Evolutionary conservation across 2,113 vertebrate genomes (phyloP), one percentile per base, ranked within the genome.

Genomic region (Brachirus orientalis): DNA sequence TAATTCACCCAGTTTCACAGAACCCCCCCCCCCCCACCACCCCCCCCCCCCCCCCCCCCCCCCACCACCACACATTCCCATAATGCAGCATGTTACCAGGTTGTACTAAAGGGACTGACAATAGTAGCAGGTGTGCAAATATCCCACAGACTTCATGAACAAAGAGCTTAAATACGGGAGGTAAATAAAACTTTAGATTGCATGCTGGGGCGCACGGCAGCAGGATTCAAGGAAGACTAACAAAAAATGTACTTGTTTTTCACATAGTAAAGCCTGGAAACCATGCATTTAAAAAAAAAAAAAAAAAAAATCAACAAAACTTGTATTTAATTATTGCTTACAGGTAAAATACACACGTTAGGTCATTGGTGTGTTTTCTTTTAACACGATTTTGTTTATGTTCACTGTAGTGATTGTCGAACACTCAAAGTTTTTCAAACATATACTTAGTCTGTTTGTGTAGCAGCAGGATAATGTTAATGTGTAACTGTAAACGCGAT

Each of bases 101-200:
- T 88, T 85, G 80, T 79, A 68, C 83, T 89, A 82, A 85, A 82
- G 75, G 77, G 72, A 75, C 81, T 72, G 86, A 90, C 92, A 91
- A 92, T 89, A 85, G 89, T 65, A 92, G 92, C 92, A 93, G 92
- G 92, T 92, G 91, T 93, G 90, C 90, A 93, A 92, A 93, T 92
- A 93, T 84, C 63, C 85, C 79, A 86, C 72, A 64, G 77, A 81
- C 83, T 75, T 44, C 48, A 41, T 80, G 82, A 79, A 85, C 87
- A 88, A 90, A 89, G 84, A 86, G 79, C 79, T 81, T 81, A 86
- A 90, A 91, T 86, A 89, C 73, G 70, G 77, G 50, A 61, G 73
- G 84, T 85, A 87, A 91, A 92, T 89, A 90, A 79, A 89, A 86
- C 77, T 90, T 92, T 83, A 85, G 82, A 81, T 46, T 65, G 55